Conservation (phyloP, 1,140 invertebrate species). For the Heliothis virescens region DNA sequence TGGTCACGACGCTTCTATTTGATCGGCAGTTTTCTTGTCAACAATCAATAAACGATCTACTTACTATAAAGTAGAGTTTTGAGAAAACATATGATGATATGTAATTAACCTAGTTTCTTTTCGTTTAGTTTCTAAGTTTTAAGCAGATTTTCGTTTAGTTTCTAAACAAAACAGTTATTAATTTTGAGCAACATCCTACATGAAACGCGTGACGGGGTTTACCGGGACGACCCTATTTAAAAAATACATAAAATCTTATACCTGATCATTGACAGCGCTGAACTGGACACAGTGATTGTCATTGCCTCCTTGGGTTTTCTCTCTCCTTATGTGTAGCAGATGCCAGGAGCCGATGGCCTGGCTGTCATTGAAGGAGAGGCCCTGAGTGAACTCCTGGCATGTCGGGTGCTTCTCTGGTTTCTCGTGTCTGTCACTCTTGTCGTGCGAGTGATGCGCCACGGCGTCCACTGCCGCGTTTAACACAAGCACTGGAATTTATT, state of each 20-base stretch:
- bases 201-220: too few relatives aligned
- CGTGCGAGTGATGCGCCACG: constrained; percentile 17
- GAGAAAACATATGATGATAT: too few relatives aligned
- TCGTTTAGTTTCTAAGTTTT: too few relatives aligned
- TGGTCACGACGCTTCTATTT: too few relatives aligned
- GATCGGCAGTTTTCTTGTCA: too few relatives aligned
- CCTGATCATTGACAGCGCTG: constrained; percentile 65
- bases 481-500: constrained; percentile 5
- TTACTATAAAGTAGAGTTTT: too few relatives aligned
- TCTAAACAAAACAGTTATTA: too few relatives aligned
- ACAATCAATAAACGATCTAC: too few relatives aligned
- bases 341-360: constrained; percentile 75
- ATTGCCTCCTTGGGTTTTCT: constrained; percentile 66
- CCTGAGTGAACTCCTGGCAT: constrained; percentile 73
- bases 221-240: too few relatives aligned
- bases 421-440: constrained; percentile 45
- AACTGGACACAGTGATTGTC: constrained; percentile 75
- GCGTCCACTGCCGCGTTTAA: constrained; percentile 8
- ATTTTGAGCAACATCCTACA: too few relatives aligned
- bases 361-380: constrained; percentile 71
- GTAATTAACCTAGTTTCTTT: too few relatives aligned
- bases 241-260: constrained; percentile 40
- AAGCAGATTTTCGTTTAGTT: too few relatives aligned
- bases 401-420: constrained; percentile 65
- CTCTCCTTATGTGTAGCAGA: constrained; percentile 71